Conservation (phyloP, 2,888 invertebrate species). For the Tromatobia lineatoria region DNA sequence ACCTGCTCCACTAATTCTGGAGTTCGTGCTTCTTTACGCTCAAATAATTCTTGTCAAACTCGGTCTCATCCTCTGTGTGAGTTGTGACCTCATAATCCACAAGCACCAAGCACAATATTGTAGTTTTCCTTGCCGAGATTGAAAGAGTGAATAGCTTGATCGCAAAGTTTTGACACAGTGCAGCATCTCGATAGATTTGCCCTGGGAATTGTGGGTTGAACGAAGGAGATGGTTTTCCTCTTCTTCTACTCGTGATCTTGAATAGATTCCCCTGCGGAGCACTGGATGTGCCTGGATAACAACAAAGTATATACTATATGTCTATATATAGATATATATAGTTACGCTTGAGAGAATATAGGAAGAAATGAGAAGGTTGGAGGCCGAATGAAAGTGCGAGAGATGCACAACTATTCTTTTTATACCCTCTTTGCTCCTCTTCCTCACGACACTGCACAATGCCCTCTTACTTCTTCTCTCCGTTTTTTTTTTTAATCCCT, state of each 20-base stretch:
- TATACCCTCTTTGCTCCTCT: constrained; percentile 8
- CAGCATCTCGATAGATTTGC: constrained; percentile 3
- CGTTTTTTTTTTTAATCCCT: not conserved
- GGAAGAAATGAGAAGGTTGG: constrained; percentile 8
- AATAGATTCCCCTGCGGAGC: constrained; percentile 32
- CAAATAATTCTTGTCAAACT: not conserved
- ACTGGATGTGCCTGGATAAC: not conserved
- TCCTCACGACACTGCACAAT: constrained; percentile 24
- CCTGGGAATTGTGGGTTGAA: constrained; percentile 1
- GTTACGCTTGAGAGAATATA: not conserved
- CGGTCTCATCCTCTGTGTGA: not conserved
- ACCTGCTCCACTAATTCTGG: not conserved
- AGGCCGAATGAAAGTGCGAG: constrained; percentile 43
- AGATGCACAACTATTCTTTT: constrained; percentile 25
- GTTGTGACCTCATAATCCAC: constrained; percentile 19
- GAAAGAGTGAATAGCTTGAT: not conserved
- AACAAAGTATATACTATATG: not conserved
- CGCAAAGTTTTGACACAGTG: not conserved
- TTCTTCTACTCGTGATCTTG: constrained; percentile 20
- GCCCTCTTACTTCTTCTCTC: constrained; percentile 26
- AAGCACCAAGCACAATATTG: not conserved
- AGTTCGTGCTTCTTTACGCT: constrained; percentile 29
- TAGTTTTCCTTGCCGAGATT: not conserved
- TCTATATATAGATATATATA: no score
- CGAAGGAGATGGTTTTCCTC: not conserved